Evolutionary conservation across 1,140 invertebrate genomes (phyloP), one percentile per base, ranked within the genome.

Genomic region (Dysdera silvatica): DNA sequence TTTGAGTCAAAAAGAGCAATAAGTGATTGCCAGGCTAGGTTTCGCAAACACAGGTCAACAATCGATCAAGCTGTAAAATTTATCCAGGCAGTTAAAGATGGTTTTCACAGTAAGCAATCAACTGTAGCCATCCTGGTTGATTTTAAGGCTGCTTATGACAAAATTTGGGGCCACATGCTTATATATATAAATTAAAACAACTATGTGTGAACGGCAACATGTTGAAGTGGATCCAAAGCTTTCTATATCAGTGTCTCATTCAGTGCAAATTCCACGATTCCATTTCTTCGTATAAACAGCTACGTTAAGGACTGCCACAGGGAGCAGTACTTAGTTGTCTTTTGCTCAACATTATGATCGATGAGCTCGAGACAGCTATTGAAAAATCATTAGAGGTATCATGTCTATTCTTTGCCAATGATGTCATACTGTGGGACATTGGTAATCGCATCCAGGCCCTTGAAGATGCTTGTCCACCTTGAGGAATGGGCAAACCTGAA

Each of bases 131-230:
- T 60, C 32, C 40, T 28, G 37, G 57, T 60, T n/a, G 57, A 60
- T 18, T 37, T 60, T 31, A 51, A 60, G 51, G 51, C 49, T 51
- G 45, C 43, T 35, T 60, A 60, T 51, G 57, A 51, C n/a, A 51
- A 40, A 37, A 24, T 51, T 10, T 51, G 57, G 57, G 24, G 29
- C 40, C 37, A 23, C 35, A 60, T 37, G 41, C 33, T 60, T n/a
- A n/a, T 18, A 16, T 51, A 37, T 14, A 60, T 45, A 60, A 51
- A 28, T 16, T 60, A 33, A 60, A 51, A 5, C 26, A n/a, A 26
- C 31, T 26, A 18, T 23, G 32, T 37, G 24, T 51, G n/a, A 20
- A 35, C 31, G 47, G 35, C 35, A 60, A 49, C 26, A 37, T 51
- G 57, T 28, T 60, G 28, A 58, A 58, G 24, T 18, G 56, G 43